phyloP scores from a whole-genome alignment of 2,113 vertebrate genomes.

The Paralichthys olivaceus region DNA sequence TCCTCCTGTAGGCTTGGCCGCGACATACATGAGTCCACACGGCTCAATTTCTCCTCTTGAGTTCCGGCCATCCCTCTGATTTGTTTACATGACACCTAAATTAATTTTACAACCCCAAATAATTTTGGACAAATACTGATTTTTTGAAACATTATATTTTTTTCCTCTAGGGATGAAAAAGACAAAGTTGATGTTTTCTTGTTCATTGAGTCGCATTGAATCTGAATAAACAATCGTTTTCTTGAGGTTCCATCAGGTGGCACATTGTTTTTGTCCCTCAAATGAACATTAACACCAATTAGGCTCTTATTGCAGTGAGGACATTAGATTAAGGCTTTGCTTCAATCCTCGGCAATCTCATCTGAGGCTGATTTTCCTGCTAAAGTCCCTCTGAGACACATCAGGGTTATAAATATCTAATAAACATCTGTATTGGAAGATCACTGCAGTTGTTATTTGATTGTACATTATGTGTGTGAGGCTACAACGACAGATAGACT shows the following conservation, averaged over 20 bases:
- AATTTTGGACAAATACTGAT: not conserved
- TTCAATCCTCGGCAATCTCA: not conserved
- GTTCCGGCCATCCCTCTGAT: not conserved
- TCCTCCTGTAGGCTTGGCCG: conserved; percentile 51
- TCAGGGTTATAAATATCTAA: not conserved
- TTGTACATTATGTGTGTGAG: not conserved
- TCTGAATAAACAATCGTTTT: not conserved
- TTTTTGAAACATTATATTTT: not conserved
- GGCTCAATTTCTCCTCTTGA: not conserved
- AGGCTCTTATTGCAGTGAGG: too few species aligned
- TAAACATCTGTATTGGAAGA: not conserved
- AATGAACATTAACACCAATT: not conserved
- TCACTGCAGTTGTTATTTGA: not conserved
- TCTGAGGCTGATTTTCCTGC: not conserved
- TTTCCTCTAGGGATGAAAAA: not conserved
- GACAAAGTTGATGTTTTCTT: too few species aligned
- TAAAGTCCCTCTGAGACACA: not conserved
- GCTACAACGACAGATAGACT: not conserved
- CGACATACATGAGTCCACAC: conserved; percentile 31
- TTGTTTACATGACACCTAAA: not conserved
- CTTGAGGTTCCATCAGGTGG: not conserved
- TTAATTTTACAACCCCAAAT: not conserved
- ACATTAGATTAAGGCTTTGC: not conserved
- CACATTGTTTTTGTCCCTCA: not conserved
- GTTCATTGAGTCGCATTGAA: not conserved